Conservation (phyloP, 2,888 invertebrate species). For the Diarsia mendica region DNA sequence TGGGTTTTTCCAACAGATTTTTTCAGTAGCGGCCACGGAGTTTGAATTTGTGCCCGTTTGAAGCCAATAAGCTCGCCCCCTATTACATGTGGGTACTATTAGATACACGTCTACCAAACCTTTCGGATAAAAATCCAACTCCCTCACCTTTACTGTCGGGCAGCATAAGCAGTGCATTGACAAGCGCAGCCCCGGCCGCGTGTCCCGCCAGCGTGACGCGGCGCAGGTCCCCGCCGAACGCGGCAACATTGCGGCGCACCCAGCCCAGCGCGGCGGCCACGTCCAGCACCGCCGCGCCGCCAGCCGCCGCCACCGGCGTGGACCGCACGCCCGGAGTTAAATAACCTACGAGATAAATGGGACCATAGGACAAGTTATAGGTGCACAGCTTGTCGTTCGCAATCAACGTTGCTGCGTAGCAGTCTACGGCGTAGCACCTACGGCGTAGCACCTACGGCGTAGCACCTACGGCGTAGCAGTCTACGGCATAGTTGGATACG, state of each 20-base stretch:
- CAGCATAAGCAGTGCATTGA: conserved; percentile 95
- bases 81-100: too few species aligned
- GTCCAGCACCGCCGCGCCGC: conserved; percentile 92
- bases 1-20: too few species aligned
- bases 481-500: not conserved
- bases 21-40: too few species aligned
- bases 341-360: conserved; percentile 84
- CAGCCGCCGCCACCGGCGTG: conserved; percentile 77
- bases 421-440: too few species aligned
- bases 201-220: conserved; percentile 96
- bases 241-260: conserved; percentile 95
- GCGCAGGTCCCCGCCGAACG: conserved; percentile 96
- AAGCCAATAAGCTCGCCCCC: too few species aligned
- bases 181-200: conserved; percentile 96
- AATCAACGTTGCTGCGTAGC: too few species aligned
- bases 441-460: not conserved
- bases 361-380: too few species aligned
- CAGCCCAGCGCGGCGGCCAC: conserved; percentile 95
- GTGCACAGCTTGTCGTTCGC: too few species aligned
- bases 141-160: conserved; percentile 93
- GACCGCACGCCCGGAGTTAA: conserved; percentile 78
- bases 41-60: too few species aligned
- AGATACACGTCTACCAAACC: too few species aligned
- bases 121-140: too few species aligned
- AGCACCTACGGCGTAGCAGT: too few species aligned